Evolutionary conservation across 2,888 invertebrate genomes (phyloP), one percentile per base, ranked within the genome.

Genomic region (Clostera curtula): DNA sequence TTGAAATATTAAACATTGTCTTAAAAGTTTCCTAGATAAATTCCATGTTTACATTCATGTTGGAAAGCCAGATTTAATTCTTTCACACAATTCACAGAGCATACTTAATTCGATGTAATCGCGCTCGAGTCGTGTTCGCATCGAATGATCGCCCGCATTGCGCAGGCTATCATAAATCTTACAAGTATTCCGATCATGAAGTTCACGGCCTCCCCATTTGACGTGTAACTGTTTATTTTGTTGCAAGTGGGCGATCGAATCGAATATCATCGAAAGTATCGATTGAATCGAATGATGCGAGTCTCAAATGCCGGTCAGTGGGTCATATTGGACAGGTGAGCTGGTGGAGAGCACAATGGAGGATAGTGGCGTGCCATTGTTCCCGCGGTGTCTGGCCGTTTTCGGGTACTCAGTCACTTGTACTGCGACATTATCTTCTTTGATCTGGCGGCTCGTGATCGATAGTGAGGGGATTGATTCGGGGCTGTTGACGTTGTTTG

Each of bases 281-380:
- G 61, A 66, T 62, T 33, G 46, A 27, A 44, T 44, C 47, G 51
- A 47, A 44, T 42, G 41, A 53, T 48, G 44, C 33, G 49, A 39
- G 51, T 43, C 48, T 39, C 36, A 36, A 46, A 70, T 62, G 51
- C 53, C 53, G 74, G 75, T 70, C 69, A 74, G 55, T 73, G 49
- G 68, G 68, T 53, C 67, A 49, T 38, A 45, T 39, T 41, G 41
- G 58, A 62, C 75, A 73, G 73, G 74, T 74, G 75, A 58, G 55
- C 50, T 48, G 34, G 35, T 38, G 34, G 37, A 28, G 34, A 51
- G 36, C 37, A 60, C 61, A 69, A 67, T 62, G 46, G 50, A 36
- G 47, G 46, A 43, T 52, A 33, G 40, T 43, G 51, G 29, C 41
- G 31, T 30, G 30, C 47, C 33, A 61, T 66, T 65, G 66, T 68